These are phyloP conservation scores for Scaptodrosophila latifasciaeformis DNA, from an alignment of 2,888 invertebrate genomes.

Conservation along the genomic window DNA sequence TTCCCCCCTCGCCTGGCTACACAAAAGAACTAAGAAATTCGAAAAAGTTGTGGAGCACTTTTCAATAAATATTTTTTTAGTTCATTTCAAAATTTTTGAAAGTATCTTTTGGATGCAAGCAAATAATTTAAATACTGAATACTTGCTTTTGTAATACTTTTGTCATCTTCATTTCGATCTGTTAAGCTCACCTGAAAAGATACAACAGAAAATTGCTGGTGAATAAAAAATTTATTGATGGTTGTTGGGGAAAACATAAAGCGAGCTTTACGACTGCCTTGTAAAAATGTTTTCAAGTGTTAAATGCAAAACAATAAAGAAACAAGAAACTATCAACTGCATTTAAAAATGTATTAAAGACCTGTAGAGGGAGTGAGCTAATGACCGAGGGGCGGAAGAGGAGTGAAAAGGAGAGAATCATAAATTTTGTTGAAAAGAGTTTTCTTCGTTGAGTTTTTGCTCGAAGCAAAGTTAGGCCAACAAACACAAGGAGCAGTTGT, in stretches of 20 bases:
- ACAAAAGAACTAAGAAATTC: too few relatives aligned
- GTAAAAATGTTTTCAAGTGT: constrained; percentile 21
- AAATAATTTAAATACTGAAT: too few relatives aligned
- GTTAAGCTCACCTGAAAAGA: constrained; percentile 61
- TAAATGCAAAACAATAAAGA: constrained; percentile 17
- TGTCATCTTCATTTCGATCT: too few relatives aligned
- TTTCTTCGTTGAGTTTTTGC: constrained; percentile 36
- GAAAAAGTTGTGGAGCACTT: too few relatives aligned
- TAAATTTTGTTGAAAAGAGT: constrained; percentile 38
- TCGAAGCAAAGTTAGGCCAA: too few relatives aligned
- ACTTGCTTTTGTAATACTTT: too few relatives aligned
- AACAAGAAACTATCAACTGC: constrained; percentile 24
- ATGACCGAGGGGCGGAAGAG: too few relatives aligned
- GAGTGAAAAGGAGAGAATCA: constrained; percentile 39
- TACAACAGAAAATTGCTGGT: constrained; percentile 27
- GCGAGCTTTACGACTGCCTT: constrained; percentile 26
- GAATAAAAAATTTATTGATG: constrained; percentile 30
- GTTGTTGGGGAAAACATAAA: constrained; percentile 33
- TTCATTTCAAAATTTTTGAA: too few relatives aligned
- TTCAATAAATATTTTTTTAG: too few relatives aligned
- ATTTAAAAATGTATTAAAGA: constrained; percentile 24
- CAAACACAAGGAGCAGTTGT: background rate
- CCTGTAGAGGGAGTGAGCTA: too few relatives aligned
- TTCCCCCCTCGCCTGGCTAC: too few relatives aligned
- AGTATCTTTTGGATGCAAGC: too few relatives aligned